Percentiles rank a stretch among this genome's conserved stretches.
Conservation (phyloP, 2,797 vertebrate genomes). For the Okamejei kenojei region DNA sequence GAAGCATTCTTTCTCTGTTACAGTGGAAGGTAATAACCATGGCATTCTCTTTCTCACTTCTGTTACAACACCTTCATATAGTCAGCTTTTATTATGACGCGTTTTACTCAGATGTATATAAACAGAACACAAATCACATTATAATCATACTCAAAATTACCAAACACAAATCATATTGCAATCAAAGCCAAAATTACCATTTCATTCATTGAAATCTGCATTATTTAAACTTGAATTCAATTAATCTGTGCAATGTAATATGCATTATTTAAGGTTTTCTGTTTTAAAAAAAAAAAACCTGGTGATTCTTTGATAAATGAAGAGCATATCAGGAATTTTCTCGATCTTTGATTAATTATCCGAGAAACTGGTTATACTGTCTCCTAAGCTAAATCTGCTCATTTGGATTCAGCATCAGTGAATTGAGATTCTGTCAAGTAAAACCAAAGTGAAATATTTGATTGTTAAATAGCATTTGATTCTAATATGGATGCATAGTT, state of each 20-base stretch:
- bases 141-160: not conserved
- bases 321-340: not conserved
- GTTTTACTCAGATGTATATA: not conserved
- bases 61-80: not conserved
- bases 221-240: not conserved
- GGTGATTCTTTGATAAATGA: not conserved
- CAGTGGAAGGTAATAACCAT: constrained; percentile 72
- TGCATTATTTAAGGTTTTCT: not conserved
- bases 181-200: not conserved
- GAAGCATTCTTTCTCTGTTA: constrained; percentile 69
- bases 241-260: not conserved
- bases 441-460: not conserved
- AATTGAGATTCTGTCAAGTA: not conserved
- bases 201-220: not conserved
- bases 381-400: not conserved
- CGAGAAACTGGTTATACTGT: too few species aligned
- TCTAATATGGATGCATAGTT: not conserved
- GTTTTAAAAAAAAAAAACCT: not conserved
- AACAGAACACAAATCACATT: not conserved
- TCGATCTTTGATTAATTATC: not conserved
- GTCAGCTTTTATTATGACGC: not conserved
- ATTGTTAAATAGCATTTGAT: not conserved
- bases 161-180: not conserved
- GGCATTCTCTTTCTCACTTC: not conserved
- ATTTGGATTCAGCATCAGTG: not conserved